A percentile compares a stretch with the other conserved stretches of the same genome.
phyloP scores from a whole-genome alignment of 1,140 invertebrate species.

The Paralvinella palmiformis region DNA sequence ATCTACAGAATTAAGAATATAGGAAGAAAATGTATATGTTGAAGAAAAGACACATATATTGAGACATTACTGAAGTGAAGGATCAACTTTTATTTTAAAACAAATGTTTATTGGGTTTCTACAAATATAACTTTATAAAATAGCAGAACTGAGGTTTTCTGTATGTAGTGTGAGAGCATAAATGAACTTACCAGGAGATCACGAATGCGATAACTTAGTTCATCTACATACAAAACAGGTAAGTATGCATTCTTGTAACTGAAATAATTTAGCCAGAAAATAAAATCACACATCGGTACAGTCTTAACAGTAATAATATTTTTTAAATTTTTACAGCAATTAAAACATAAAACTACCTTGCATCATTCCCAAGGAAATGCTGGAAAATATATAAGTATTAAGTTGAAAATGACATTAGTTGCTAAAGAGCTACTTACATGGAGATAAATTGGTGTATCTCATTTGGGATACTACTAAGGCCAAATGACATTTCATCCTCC shows the following conservation, averaged over 20 bases:
- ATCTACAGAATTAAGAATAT: neutral
- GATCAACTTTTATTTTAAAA: neutral
- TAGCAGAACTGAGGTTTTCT: too few relatives aligned
- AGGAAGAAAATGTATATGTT: neutral
- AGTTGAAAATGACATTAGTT: neutral
- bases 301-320: neutral
- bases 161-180: neutral
- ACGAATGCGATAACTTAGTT: slow-evolving; percentile 67
- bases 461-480: slow-evolving; percentile 56
- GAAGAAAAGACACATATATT: neutral
- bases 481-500: slow-evolving; percentile 60
- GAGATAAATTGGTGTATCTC: slow-evolving; percentile 53
- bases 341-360: slow-evolving; percentile 2
- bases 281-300: slow-evolving; percentile 19
- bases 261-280: slow-evolving; percentile 44
- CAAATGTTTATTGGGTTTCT: neutral
- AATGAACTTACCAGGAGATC: slow-evolving; percentile 58
- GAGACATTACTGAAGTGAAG: neutral
- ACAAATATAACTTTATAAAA: neutral
- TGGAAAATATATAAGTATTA: neutral
- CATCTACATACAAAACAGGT: slow-evolving; percentile 76
- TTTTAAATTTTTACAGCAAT: neutral
- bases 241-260: slow-evolving; percentile 64
- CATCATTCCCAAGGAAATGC: neutral
- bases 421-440: slow-evolving; percentile 19